Evolutionary conservation across 2,888 invertebrate genomes (phyloP), one percentile per base, ranked within the genome.

Genomic region (Hydrotaea diabolus): DNA sequence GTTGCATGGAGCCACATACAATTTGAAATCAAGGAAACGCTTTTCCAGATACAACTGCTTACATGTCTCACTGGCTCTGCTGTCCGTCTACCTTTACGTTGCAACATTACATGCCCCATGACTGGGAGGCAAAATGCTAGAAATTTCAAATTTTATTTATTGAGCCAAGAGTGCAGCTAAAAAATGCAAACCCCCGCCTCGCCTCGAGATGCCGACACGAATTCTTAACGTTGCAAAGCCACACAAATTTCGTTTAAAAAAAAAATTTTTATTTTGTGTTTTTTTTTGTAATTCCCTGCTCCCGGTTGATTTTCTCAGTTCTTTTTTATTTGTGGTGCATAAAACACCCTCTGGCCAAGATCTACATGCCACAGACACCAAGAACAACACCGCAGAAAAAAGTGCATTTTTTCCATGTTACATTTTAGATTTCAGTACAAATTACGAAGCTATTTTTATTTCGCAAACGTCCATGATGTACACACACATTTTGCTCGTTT

Each of bases 171-270:
- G 66, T 69, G 17, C 9, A 26, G 39, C 13, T 1, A n/a, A 21
- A 46, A 71, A 31, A 39, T 23, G 31, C 57, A 31, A 31, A 31
- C 2, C 31, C n/a, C n/a, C n/a, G n/a, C n/a, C n/a, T n/a, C n/a
- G n/a, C n/a, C n/a, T 31, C 3, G 11, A 46, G 15, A 77, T 21
- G 8, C 19, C 49, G 21, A 49, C 55, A 43, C 9, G 53, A 57
- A 71, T 80, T 76, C 80, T 78, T 62, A 77, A 73, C 66, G 11
- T 80, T 77, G 21, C 55, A 8, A 55, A 46, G 62, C 62, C 75
- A 80, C 59, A 75, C 80, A 83, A 83, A 74, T 84, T 77, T 43
- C 62, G 46, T 64, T 83, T 80, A 62, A 73, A 83, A 83, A 55
- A 43, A 62, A 2, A 19, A 23, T 71, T 59, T 49, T 53, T 13